phyloP scores from a whole-genome alignment of 2,797 vertebrate genomes.

The Enteromius fasciolatus region DNA sequence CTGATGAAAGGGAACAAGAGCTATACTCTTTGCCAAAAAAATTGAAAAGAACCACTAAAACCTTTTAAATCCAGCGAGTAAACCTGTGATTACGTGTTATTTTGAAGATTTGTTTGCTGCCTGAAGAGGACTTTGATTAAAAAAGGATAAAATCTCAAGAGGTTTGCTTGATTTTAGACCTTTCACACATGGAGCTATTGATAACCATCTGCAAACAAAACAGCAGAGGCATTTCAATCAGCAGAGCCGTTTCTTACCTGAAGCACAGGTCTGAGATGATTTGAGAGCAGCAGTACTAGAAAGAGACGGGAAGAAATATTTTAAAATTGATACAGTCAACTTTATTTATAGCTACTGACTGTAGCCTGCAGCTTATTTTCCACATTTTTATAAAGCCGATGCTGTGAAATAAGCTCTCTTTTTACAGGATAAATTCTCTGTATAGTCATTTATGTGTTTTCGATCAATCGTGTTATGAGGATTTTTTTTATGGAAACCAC shows the following conservation, averaged over 20 bases:
- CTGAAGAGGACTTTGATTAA: conserved; percentile 3
- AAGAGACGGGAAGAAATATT: neutral
- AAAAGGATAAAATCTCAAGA: conserved; percentile 10
- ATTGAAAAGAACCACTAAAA: conserved; percentile 13
- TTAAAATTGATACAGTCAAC: conserved; percentile 4
- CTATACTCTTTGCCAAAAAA: conserved; percentile 12
- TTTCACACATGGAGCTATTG: conserved; percentile 27
- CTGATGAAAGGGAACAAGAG: conserved; percentile 38
- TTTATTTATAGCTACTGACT: neutral
- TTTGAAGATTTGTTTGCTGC: conserved; percentile 39
- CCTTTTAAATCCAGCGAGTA: neutral
- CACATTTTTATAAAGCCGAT: neutral
- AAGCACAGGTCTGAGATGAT: neutral
- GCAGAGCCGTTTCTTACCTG: conserved; percentile 45
- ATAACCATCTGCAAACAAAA: conserved; percentile 52
- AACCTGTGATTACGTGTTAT: conserved; percentile 1
- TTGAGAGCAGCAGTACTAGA: neutral
- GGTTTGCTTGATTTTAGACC: conserved; percentile 25
- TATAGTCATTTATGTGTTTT: conserved; percentile 5
- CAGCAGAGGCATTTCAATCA: conserved; percentile 40
- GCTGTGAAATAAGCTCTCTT: conserved; percentile 1
- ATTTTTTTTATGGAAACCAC: neutral
- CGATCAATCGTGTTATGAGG: conserved; percentile 4
- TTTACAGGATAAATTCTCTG: neutral
- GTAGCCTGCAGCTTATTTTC: conserved; percentile 17